Base-by-base conservation (phyloP, 2,888 invertebrate genomes). In the Ectropis crepuscularia region DNA sequence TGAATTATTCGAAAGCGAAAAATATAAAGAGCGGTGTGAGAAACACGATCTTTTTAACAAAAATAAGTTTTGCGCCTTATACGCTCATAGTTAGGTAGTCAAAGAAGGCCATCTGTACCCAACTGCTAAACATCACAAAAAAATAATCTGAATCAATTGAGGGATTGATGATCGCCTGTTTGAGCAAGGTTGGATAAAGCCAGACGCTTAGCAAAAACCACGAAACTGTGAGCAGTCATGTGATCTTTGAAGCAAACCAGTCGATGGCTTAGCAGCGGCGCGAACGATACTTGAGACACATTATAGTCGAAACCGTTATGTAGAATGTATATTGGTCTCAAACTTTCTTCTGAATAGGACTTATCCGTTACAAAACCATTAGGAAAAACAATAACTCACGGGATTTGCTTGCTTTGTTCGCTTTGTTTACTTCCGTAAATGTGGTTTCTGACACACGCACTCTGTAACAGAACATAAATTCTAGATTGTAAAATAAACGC, bases 191-290 rank as follows among this genome's bases (percentile, higher is more conserved):
- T 57, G 43, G 53, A 6, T 50, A 16, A 11, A 10, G 28, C 28
- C 53, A 46, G 54, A 59, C 63, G 39, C 12, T 51, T 11, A 45
- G 54, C 43, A 64, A 68, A 65, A 65, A 65, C 55, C 46, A 42
- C 59, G 46, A 50, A 57, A 55, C 53, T 61, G 53, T 49, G 49
- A 54, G 51, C 53, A 64, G 74, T 76, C 79, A 81, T 75, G 78
- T 78, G 78, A 76, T 75, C 69, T 66, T 70, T 53, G 69, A 69
- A 64, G 57, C 63, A 50, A 73, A 72, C 54, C 68, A 63, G 71
- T 67, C 68, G 38, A 55, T 50, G 57, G 38, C 60, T 61, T 63
- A 39, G 39, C 46, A 47, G 48, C 37, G 46, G 10, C 59, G 12
- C 60, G 55, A 67, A 71, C 63, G 39, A 65, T 71, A 71, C 73